Conservation (phyloP, 1,140 invertebrate genomes). For the Dendrolimus punctatus region DNA sequence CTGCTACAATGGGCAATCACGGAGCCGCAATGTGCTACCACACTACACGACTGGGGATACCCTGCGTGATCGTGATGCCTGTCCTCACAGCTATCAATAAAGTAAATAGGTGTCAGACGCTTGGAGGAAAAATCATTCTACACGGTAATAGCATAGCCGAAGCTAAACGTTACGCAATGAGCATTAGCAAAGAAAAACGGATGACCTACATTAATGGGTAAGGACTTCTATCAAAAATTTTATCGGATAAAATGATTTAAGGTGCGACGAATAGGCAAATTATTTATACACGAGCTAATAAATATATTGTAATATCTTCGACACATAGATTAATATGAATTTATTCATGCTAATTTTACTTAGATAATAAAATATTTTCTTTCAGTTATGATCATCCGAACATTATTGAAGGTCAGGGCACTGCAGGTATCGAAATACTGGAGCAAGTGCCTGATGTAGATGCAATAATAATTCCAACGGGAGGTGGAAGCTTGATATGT, state of each 20-base stretch:
- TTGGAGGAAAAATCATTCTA: conserved; percentile 86
- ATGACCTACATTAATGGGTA: conserved; percentile 88
- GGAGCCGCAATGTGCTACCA: conserved; percentile 88
- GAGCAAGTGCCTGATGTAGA: conserved; percentile 73
- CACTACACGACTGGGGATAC: conserved; percentile 82
- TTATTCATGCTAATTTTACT: no score
- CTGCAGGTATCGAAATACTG: conserved; percentile 79
- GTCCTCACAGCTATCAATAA: conserved; percentile 89
- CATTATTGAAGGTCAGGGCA: conserved; percentile 82
- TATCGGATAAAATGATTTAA: no score
- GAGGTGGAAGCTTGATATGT: conserved; percentile 80
- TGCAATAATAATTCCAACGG: conserved; percentile 75
- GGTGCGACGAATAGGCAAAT: no score
- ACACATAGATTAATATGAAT: no score
- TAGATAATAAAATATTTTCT: background rate
- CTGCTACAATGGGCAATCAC: conserved; percentile 92
- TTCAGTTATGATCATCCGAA: conserved; percentile 79
- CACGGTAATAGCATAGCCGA: conserved; percentile 86
- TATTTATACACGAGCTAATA: no score
- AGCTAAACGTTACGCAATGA: conserved; percentile 82
- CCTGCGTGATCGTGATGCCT: conserved; percentile 93
- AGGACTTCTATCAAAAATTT: background rate
- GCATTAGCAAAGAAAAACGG: conserved; percentile 77
- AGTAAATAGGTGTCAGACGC: conserved; percentile 83
- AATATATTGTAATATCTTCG: no score